Base-by-base conservation (phyloP, 92 coral and sea anemone genomes). In the Parazoanthus atlanticus region DNA sequence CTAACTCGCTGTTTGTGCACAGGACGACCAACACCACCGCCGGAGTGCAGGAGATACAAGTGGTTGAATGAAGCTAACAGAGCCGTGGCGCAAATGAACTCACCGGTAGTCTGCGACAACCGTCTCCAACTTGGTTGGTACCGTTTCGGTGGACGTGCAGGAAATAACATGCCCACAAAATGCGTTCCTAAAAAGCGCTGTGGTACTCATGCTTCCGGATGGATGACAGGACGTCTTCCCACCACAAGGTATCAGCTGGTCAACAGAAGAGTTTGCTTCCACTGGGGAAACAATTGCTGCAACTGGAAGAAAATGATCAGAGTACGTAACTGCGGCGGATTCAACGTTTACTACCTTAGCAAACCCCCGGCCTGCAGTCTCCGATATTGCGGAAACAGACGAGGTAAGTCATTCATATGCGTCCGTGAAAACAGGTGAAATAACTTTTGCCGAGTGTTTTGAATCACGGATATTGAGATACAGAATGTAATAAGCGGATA, bases 131-230 rank as follows among this genome's bases (percentile, higher is more conserved):
- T 6, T 12, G 71, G 71, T 11, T 94, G 98, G 98, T 94, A 93
- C 84, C 88, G 98, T 7, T 94, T 94, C 69, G 88, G 66, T 58
- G 93, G 98, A 26, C 77, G 46, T 21, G 95, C 95, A 33, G 98
- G 98, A 0, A 64, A 79, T 9, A 80, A 80, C 69, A 94, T 94
- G 86, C 90, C 98, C 10, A 93, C 94, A 0, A 67, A 88, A 1
- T 89, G 92, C 81, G 93, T 90, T 15, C 89, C 89, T n/a, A 46
- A 32, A 2, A 25, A 89, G 70, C 86, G 81, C 83, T 94, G 97
- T 67, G 95, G 93, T 41, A 93, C 95, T 15, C 88, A 88, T 36
- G 91, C 93, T 40, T 89, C 95, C 5, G 95, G 95, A 17, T 93
- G 95, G 95, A 54, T 93, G 72, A 69, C 74, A 26, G 86, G 89